These are phyloP conservation scores for Diabrotica undecimpunctata DNA, from an alignment of 1,140 invertebrate species.

Conservation along the genomic window DNA sequence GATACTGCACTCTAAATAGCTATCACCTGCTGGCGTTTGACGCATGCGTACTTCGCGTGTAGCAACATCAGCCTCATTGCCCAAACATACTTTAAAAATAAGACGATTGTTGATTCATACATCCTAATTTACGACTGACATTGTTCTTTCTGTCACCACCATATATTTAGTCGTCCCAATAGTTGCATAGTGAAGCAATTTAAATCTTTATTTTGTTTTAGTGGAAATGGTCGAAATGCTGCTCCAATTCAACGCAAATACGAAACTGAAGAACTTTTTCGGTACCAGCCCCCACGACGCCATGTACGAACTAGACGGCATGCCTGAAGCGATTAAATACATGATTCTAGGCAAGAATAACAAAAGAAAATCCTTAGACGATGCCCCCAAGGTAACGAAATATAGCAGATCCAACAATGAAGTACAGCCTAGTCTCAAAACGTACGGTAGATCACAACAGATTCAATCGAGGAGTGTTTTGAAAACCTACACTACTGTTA, in stretches of 20 bases:
- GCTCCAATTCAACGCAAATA: conserved; percentile 31
- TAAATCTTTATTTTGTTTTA: conserved; percentile 22
- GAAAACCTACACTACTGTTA: not conserved
- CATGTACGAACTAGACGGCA: conserved; percentile 41
- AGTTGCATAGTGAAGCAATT: too few relatives aligned
- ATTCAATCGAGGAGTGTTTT: not conserved
- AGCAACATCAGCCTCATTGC: too few relatives aligned
- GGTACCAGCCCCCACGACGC: conserved; percentile 42
- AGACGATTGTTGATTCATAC: too few relatives aligned
- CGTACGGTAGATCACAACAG: conserved; percentile 26
- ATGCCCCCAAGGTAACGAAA: conserved; percentile 18
- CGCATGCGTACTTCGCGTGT: too few relatives aligned
- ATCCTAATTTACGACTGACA: too few relatives aligned
- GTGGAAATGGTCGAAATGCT: conserved; percentile 34
- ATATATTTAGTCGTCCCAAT: too few relatives aligned
- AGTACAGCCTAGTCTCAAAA: conserved; percentile 17
- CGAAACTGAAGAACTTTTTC: conserved; percentile 41
- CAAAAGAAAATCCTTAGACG: conserved; percentile 25
- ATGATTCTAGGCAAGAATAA: conserved; percentile 33
- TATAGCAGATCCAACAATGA: conserved; percentile 11
- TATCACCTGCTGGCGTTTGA: too few relatives aligned
- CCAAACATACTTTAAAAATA: too few relatives aligned
- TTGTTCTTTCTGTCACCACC: too few relatives aligned
- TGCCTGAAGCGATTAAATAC: conserved; percentile 33
- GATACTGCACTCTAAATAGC: too few relatives aligned